phyloP scores from a whole-genome alignment of 1,140 invertebrate species.

The Coptotermes formosanus region DNA sequence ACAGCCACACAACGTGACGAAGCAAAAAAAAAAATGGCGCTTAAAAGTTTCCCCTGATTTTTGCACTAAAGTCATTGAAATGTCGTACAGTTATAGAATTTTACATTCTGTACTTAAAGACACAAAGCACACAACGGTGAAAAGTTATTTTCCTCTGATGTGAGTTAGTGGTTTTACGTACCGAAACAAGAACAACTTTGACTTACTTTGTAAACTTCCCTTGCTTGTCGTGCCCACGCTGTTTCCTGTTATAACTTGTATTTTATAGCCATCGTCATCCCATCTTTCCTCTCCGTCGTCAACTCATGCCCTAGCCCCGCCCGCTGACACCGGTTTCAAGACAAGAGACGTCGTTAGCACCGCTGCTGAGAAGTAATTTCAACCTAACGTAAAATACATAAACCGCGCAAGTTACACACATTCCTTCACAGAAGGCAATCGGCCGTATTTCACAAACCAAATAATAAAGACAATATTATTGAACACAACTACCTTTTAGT shows the following conservation, averaged over 20 bases:
- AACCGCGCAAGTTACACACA: neutral
- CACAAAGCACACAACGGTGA: neutral
- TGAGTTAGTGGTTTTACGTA: neutral
- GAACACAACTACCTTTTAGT: too few species aligned
- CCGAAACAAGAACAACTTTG: neutral
- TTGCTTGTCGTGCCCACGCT: neutral
- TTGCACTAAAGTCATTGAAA: too few species aligned
- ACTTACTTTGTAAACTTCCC: neutral
- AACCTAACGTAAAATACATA: neutral
- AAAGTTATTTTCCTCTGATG: neutral
- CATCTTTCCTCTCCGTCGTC: neutral
- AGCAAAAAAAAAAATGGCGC: too few species aligned
- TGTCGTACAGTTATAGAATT: neutral
- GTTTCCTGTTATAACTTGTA: neutral
- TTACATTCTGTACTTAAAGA: neutral
- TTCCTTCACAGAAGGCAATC: neutral
- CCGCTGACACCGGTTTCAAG: neutral
- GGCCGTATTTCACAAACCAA: too few species aligned
- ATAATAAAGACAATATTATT: too few species aligned
- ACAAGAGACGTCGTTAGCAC: neutral
- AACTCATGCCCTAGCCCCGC: neutral
- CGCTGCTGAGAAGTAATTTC: neutral
- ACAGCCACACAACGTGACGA: too few species aligned
- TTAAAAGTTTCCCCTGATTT: too few species aligned
- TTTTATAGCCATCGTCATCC: neutral